Conservation (phyloP, 2,797 vertebrate species). For the Characodon lateralis region DNA sequence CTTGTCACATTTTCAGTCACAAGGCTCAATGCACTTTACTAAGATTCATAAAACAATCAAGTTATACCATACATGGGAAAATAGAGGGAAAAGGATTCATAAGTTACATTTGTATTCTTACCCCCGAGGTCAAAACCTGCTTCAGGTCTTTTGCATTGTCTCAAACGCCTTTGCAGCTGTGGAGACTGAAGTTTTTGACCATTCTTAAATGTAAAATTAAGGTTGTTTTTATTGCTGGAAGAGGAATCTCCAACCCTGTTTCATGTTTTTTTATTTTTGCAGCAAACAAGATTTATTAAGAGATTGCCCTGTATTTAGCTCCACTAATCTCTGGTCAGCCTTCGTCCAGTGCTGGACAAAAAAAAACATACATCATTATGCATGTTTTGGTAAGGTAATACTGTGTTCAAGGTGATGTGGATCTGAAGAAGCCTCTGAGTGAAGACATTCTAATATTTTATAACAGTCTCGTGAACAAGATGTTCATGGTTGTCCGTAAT, state of each 20-base stretch:
- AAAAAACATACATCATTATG: not conserved
- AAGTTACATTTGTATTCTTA: not conserved
- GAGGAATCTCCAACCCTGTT: not conserved
- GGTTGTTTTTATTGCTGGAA: not conserved
- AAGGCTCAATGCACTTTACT: not conserved
- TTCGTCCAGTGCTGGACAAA: not conserved
- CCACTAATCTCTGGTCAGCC: not conserved
- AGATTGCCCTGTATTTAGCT: not conserved
- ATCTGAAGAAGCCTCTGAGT: too few species aligned
- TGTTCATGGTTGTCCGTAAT: too few species aligned
- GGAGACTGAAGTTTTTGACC: too few species aligned
- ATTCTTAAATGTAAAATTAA: not conserved
- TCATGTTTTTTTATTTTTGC: not conserved
- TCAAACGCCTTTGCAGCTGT: too few species aligned
- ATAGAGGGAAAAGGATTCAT: not conserved
- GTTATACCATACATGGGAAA: not conserved
- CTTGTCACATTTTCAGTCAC: not conserved
- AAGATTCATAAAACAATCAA: not conserved
- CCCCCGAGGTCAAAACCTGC: too few species aligned
- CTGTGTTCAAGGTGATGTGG: too few species aligned
- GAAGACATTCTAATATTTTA: too few species aligned
- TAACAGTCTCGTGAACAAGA: too few species aligned
- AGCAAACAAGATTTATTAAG: not conserved
- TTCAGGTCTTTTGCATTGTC: too few species aligned
- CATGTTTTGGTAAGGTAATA: too few species aligned